Evolutionary conservation across 2,888 invertebrate species (phyloP), one percentile per base, ranked within the genome.

Genomic region (Lingula anatina): DNA sequence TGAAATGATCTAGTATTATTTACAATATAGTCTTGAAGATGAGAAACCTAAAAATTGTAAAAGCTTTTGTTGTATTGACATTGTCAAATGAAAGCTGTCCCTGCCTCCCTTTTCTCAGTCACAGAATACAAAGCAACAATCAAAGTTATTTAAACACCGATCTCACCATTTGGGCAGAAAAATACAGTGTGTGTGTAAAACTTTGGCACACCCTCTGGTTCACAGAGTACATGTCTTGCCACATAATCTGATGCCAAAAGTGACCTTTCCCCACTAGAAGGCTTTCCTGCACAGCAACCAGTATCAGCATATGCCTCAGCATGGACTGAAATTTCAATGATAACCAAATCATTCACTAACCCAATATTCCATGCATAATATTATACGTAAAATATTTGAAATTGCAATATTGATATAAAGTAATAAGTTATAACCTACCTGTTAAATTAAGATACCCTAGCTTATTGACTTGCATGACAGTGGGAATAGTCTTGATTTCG

Each of bases 161-260:
- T 15, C 25, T 52, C 49, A 49, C 57, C 51, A 53, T 85, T 78
- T 12, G 89, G 78, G 66, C 90, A 89, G 18, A 90, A 71, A 54
- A 90, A 82, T 5, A 87, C 72, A 0, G 89, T 87, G 68, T 85
- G 84, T 62, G 89, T 88, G 54, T 83, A 81, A 63, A 83, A 86
- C 60, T 87, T 84, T 0, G 86, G 84, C 64, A 88, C 85, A 46
- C 90, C 90, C 75, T 88, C 89, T 5, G 89, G 84, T 82, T 86
- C 49, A 5, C 44, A 38, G 7, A 44, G 24, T 5, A 57, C 43
- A 5, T 26, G n/a, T 5, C 23, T 18, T 9, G 44, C 36, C 9
- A 57, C 43, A 18, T 12, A 28, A 31, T 57, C 57, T 3, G 41
- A 41, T 5, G 45, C 55, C 1, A 46, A 18, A 2, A 41, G 36